These are phyloP conservation scores for Baronia brevicornis DNA, from an alignment of 2,888 invertebrate genomes.

Conservation along the genomic window DNA sequence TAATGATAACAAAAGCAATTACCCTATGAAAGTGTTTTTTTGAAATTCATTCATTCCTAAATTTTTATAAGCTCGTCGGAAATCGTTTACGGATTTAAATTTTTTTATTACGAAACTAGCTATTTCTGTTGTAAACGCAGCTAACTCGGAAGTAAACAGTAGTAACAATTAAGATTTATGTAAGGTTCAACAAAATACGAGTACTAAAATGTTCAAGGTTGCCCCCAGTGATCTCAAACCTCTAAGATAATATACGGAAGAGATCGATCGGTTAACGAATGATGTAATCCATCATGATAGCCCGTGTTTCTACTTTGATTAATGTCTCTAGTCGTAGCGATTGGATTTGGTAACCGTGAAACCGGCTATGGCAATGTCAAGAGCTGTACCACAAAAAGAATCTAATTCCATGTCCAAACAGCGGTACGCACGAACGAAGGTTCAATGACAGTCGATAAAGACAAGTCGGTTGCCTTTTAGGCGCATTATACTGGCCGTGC, in stretches of 20 bases:
- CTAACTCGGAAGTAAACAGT: conserved; percentile 1
- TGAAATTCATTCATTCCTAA: too few relatives aligned
- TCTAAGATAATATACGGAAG: too few relatives aligned
- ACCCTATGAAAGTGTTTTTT: too few relatives aligned
- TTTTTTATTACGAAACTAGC: too few relatives aligned
- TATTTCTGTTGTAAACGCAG: too few relatives aligned
- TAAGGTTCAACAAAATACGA: conserved; percentile 17
- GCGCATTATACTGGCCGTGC: conserved; percentile 51
- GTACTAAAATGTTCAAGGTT: conserved; percentile 25
- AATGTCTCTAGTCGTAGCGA: conserved; percentile 28
- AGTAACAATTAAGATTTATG: conserved; percentile 17
- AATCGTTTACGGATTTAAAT: too few relatives aligned
- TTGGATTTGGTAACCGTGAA: conserved; percentile 39
- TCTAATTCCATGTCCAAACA: conserved; percentile 58
- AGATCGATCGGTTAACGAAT: too few relatives aligned
- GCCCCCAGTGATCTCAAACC: conserved; percentile 31
- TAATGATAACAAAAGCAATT: too few relatives aligned
- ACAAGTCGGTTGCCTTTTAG: conserved; percentile 61
- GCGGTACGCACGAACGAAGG: conserved; percentile 42
- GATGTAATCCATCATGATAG: conserved; percentile 29
- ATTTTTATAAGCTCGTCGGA: too few relatives aligned
- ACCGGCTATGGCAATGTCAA: conserved; percentile 58
- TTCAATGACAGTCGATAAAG: conserved; percentile 63
- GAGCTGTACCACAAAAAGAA: conserved; percentile 56
- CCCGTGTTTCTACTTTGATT: conserved; percentile 36